These are phyloP conservation scores for Zootoca vivipara DNA, from an alignment of 2,113 vertebrate species.

Conservation along the genomic window DNA sequence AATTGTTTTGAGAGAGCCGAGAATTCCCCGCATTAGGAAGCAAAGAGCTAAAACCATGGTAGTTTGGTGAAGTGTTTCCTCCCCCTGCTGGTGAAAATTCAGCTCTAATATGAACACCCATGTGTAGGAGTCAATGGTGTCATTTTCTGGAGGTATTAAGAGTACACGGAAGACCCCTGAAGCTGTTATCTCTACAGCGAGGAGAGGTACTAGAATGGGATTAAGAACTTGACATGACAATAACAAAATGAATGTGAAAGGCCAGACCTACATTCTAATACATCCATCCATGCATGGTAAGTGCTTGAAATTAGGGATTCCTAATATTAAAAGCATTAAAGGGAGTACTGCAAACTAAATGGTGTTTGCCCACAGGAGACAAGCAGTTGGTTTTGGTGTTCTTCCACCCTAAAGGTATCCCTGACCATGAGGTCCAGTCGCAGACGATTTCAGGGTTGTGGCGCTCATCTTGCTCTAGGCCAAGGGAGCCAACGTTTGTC, in stretches of 20 bases:
- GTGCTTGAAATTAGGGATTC: background rate
- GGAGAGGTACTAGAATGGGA: background rate
- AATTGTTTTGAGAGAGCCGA: slow-evolving; percentile 19
- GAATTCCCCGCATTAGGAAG: slow-evolving; percentile 3
- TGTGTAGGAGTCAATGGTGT: background rate
- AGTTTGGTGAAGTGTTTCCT: slow-evolving; percentile 68
- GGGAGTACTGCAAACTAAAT: fast-evolving
- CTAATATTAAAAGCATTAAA: background rate
- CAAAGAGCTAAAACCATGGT: slow-evolving; percentile 25
- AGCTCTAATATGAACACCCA: slow-evolving; percentile 33
- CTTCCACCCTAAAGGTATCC: no score
- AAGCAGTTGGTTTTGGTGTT: background rate
- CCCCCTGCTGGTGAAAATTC: slow-evolving; percentile 65
- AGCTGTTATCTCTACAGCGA: background rate
- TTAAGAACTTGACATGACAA: background rate
- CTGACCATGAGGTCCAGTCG: no score
- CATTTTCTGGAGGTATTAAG: background rate
- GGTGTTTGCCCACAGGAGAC: background rate
- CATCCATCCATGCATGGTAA: background rate
- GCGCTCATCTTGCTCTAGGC: no score
- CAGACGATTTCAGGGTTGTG: no score
- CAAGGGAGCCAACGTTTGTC: no score
- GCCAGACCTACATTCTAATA: background rate
- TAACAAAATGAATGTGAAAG: background rate
- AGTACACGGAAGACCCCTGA: background rate